These are phyloP conservation scores for Dinothrombium tinctorium DNA, from an alignment of 1,140 invertebrate species.

Conservation along the genomic window DNA sequence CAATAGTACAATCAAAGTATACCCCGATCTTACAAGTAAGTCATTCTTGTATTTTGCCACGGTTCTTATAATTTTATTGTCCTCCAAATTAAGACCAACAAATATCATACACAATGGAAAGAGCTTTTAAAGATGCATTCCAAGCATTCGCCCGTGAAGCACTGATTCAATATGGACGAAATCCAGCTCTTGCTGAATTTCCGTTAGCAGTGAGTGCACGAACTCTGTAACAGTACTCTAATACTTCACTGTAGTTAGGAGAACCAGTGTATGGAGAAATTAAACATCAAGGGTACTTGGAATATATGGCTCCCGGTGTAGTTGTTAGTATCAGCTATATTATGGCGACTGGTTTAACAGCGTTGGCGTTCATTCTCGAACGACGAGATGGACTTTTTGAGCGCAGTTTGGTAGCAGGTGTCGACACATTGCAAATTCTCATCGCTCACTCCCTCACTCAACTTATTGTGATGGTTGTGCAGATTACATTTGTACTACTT, in stretches of 20 bases:
- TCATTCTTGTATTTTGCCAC: background rate
- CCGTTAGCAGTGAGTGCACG: slow-evolving; percentile 38
- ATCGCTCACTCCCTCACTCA: slow-evolving; percentile 76
- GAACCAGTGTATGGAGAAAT: slow-evolving; percentile 64
- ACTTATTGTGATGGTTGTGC: slow-evolving; percentile 76
- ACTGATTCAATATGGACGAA: slow-evolving; percentile 39
- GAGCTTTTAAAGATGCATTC: slow-evolving; percentile 48
- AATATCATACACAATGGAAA: slow-evolving; percentile 46
- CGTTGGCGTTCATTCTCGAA: slow-evolving; percentile 70
- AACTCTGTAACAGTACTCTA: background rate
- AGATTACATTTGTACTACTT: slow-evolving; percentile 59
- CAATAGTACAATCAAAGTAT: slow-evolving; percentile 47
- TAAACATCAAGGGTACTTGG: slow-evolving; percentile 57
- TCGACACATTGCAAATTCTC: slow-evolving; percentile 64
- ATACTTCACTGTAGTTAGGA: slow-evolving; percentile 17
- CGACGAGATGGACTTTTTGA: slow-evolving; percentile 68
- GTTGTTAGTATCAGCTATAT: slow-evolving; percentile 90
- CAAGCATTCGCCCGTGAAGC: slow-evolving; percentile 45
- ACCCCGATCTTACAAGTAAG: slow-evolving; percentile 37
- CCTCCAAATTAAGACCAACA: slow-evolving; percentile 42
- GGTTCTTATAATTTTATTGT: background rate
- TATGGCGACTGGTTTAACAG: slow-evolving; percentile 77
- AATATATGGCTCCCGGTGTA: slow-evolving; percentile 83
- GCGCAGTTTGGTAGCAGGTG: slow-evolving; percentile 46
- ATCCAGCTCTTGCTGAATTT: slow-evolving; percentile 33